These are phyloP conservation scores for Spea bombifrons DNA, from an alignment of 2,113 vertebrate genomes.

Conservation along the genomic window DNA sequence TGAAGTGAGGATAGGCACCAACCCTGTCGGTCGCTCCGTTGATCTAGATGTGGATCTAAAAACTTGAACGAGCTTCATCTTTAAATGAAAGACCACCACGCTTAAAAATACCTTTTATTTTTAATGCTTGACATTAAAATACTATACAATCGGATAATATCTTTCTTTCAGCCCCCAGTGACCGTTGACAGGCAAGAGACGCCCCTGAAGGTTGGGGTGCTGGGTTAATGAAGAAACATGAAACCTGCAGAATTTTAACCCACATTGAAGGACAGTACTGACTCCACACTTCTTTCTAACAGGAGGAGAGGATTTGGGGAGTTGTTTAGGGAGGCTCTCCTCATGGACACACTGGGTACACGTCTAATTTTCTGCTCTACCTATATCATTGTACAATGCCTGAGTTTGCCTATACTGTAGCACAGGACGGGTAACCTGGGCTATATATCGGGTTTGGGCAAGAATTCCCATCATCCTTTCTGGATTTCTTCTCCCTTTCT, in stretches of 20 bases:
- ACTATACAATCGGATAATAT: slow-evolving; percentile 36
- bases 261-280: too few species aligned
- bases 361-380: background rate
- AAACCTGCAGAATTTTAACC: background rate
- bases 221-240: background rate
- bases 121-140: slow-evolving; percentile 42
- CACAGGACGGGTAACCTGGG: background rate
- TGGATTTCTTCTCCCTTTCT: too few species aligned
- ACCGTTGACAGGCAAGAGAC: slow-evolving; percentile 6
- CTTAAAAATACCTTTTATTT: slow-evolving; percentile 50
- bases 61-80: too few species aligned
- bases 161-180: background rate
- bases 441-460: too few species aligned
- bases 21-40: background rate
- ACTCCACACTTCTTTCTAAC: background rate
- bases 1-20: background rate
- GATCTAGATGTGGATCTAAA: background rate
- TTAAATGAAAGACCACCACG: slow-evolving; percentile 8
- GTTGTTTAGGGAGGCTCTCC: background rate
- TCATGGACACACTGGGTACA: background rate
- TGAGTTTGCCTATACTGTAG: background rate
- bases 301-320: background rate
- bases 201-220: background rate
- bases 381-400: background rate
- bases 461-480: too few species aligned